A percentile compares a stretch with the other conserved stretches of the same genome.
These are phyloP conservation scores for Pelvicachromis taeniatus DNA, from an alignment of 2,113 vertebrate species.

Conservation along the genomic window DNA sequence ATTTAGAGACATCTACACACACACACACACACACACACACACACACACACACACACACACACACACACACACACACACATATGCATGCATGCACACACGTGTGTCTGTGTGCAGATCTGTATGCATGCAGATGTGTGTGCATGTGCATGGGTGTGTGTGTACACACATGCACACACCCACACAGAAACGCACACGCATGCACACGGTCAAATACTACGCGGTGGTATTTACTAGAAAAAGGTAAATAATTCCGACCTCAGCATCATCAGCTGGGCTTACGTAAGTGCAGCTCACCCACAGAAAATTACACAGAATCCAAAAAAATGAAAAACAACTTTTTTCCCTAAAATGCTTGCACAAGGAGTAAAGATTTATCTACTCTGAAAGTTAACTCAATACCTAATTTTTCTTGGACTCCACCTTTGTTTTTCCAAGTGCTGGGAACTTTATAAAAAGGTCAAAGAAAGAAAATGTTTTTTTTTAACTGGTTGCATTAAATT, in stretches of 20 bases:
- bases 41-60: too few species aligned
- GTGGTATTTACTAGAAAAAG: neutral
- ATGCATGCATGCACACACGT: too few species aligned
- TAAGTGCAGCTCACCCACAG: constrained; percentile 16
- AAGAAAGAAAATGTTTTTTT: constrained; percentile 70
- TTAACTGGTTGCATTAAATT: constrained; percentile 74
- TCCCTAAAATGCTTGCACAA: constrained; percentile 36
- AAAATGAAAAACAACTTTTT: constrained; percentile 11
- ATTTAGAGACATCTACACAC: constrained; percentile 7
- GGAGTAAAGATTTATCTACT: constrained; percentile 69
- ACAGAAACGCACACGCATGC: neutral
- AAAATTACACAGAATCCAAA: neutral
- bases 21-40: neutral
- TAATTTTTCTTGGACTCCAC: constrained; percentile 76
- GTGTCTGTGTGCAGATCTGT: too few species aligned
- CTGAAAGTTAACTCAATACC: constrained; percentile 63
- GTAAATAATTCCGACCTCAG: constrained; percentile 37
- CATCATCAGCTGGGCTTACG: constrained; percentile 21
- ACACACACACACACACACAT: neutral
- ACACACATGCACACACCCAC: neutral
- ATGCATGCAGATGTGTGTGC: neutral
- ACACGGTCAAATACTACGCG: neutral
- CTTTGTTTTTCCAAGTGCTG: constrained; percentile 75
- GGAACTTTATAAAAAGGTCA: constrained; percentile 75
- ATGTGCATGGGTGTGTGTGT: neutral